These are phyloP conservation scores for Branchipolynoe longqiensis DNA, from an alignment of 2,888 invertebrate genomes.

Conservation along the genomic window DNA sequence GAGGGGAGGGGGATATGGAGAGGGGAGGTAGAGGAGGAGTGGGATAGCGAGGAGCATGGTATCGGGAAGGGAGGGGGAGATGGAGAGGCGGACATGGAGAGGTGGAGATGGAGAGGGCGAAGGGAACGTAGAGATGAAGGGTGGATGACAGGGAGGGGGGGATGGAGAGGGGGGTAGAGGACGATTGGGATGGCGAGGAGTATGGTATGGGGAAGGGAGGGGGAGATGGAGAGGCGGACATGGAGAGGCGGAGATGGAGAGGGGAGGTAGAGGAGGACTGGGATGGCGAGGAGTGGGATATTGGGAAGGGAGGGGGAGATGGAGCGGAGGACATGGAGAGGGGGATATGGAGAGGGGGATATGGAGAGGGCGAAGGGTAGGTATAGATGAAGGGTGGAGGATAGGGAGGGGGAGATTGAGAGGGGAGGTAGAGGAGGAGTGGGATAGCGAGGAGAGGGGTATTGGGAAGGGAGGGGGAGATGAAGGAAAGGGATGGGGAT, in stretches of 20 bases:
- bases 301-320: not conserved
- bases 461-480: not conserved
- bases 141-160: not conserved
- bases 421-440: not conserved
- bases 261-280: not conserved
- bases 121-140: not conserved
- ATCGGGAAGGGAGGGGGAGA: not conserved
- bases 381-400: not conserved
- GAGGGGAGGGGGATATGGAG: not conserved
- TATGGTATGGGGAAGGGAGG: not conserved
- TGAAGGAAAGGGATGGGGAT: not conserved
- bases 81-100: not conserved
- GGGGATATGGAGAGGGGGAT: not conserved
- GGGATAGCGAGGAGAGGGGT: not conserved
- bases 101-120: not conserved
- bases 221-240: not conserved
- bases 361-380: not conserved
- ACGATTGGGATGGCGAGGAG: not conserved
- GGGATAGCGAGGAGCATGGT: not conserved
- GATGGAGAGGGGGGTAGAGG: not conserved
- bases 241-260: not conserved
- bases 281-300: too few relatives aligned
- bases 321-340: not conserved
- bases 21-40: not conserved
- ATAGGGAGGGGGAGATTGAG: not conserved